Conservation (phyloP, 2,888 invertebrate species). For the Trileptium ribeirensis region DNA sequence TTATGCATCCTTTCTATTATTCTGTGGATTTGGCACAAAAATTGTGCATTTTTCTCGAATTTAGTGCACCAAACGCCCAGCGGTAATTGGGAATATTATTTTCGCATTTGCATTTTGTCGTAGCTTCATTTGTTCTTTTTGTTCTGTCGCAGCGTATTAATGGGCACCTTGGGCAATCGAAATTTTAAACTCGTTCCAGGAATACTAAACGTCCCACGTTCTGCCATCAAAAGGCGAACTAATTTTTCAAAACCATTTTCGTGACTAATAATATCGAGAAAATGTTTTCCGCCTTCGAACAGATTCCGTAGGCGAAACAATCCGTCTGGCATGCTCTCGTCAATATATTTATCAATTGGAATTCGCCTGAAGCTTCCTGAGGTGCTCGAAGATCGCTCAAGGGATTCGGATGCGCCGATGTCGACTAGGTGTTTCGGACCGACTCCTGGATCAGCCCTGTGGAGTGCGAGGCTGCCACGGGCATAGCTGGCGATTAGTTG, state of each 20-base stretch:
- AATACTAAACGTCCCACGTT: not conserved
- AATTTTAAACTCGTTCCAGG: not conserved
- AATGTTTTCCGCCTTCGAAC: not conserved
- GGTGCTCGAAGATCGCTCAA: no score
- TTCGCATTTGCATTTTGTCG: no score
- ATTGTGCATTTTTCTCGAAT: no score
- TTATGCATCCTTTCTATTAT: no score
- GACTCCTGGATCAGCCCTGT: not conserved
- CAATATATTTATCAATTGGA: not conserved
- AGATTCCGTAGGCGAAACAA: not conserved
- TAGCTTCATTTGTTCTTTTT: no score
- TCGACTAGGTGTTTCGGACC: not conserved
- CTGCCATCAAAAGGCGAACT: not conserved
- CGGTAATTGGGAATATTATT: no score
- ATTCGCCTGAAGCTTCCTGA: not conserved
- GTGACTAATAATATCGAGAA: not conserved
- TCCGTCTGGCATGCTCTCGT: not conserved
- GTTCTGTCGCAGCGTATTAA: no score
- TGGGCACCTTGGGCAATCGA: no score
- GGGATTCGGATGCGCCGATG: no score
- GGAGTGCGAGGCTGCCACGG: not conserved
- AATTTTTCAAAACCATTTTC: not conserved
- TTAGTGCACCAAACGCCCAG: no score
- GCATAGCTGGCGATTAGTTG: not conserved
- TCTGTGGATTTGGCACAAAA: no score